Conservation (phyloP, 2,888 invertebrate genomes). For the Brachyopa scutellaris region DNA sequence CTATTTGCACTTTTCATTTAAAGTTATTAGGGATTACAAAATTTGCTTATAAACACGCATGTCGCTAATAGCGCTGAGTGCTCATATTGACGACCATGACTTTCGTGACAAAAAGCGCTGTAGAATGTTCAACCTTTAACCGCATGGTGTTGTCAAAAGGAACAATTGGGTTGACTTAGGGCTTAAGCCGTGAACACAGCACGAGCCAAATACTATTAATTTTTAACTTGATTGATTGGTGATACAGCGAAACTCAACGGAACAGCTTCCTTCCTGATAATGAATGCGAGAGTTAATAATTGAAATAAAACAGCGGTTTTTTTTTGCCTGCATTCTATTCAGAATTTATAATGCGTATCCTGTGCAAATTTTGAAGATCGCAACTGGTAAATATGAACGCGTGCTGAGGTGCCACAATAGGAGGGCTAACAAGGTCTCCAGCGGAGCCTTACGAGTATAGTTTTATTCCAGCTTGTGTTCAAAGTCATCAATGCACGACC, state of each 20-base stretch:
- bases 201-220: constrained; percentile 53
- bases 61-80: too few species aligned
- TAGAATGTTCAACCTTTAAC: not conserved
- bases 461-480: constrained; percentile 37
- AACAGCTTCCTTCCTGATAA: constrained; percentile 20
- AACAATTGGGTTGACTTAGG: constrained; percentile 16
- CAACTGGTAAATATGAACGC: constrained; percentile 74
- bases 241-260: not conserved
- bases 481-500: constrained; percentile 37
- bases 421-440: constrained; percentile 77
- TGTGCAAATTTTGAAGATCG: constrained; percentile 44
- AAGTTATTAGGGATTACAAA: too few species aligned
- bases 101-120: not conserved
- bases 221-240: constrained; percentile 11
- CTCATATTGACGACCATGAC: not conserved
- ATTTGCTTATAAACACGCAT: too few species aligned
- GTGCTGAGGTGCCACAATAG: constrained; percentile 81
- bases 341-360: constrained; percentile 40
- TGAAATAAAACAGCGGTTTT: constrained; percentile 38
- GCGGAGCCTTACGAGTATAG: constrained; percentile 49
- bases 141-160: constrained; percentile 6
- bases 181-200: constrained; percentile 37
- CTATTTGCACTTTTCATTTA: too few species aligned
- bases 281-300: constrained; percentile 17
- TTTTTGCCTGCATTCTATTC: constrained; percentile 7